Percentiles rank a stretch among this genome's conserved stretches.
These are phyloP conservation scores for Todiramphus chloris DNA, from an alignment of 2,113 vertebrate species.

Conservation along the genomic window DNA sequence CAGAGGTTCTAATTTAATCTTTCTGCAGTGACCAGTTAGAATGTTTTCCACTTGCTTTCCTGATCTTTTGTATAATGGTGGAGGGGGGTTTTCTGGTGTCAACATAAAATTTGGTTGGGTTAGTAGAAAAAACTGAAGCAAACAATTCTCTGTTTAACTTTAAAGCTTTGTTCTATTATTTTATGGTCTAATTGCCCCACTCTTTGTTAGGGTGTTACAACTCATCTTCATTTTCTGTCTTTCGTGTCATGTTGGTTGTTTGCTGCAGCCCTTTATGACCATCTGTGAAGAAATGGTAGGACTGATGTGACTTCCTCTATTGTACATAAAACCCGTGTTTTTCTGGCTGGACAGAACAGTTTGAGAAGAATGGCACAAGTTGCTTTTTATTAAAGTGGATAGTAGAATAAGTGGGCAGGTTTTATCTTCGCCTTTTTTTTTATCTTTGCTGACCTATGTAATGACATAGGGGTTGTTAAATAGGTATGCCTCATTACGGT, in stretches of 20 bases:
- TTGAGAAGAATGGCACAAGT: neutral
- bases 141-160: neutral
- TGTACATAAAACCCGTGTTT: neutral
- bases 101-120: neutral
- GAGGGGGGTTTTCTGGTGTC: neutral
- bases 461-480: neutral
- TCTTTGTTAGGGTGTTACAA: neutral
- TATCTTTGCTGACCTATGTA: neutral
- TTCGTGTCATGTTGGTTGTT: accelerated
- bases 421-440: neutral
- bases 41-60: neutral
- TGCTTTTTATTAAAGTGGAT: neutral
- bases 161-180: neutral
- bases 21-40: neutral
- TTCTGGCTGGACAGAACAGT: neutral
- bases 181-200: neutral
- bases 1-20: slow-evolving; percentile 5
- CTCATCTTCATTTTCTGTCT: neutral
- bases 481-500: neutral
- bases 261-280: neutral
- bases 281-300: neutral
- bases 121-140: neutral
- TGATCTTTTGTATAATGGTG: neutral
- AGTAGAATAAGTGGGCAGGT: neutral
- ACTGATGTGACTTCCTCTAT: neutral